Base-by-base conservation (phyloP, 2,888 invertebrate species). In the Diarsia brunnea region DNA sequence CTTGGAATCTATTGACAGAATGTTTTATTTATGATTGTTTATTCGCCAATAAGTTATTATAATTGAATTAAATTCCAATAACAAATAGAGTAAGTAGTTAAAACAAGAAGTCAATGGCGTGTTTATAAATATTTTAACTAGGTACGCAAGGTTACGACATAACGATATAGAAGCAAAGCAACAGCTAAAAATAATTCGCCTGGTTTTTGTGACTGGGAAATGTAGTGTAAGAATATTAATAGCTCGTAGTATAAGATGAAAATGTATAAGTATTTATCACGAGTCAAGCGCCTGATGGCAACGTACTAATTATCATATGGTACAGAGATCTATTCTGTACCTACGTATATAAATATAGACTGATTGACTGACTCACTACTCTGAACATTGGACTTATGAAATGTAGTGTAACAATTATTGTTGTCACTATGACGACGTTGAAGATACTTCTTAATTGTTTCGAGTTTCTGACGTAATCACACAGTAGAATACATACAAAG, bases 171-270 rank as follows among this genome's bases (percentile, higher is more conserved):
- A 70, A 47, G 53, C 58, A 49, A 64, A 43, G 49, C 58, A 53
- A 69, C 31, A 27, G 58, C 63, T 78, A 82, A 78, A 82, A 78
- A 82, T 75, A 84, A 16, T 69, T 84, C 68, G 69, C 72, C 78
- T 82, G 72, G 64, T 78, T 67, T 75, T 73, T 47, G 67, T 64
- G 67, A 82, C 79, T 31, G 79, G 84, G 72, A 85, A 82, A 82
- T 78, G 43, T 81, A 47, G 51, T 75, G 61, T 67, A 43, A 47
- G 67, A 73, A 68, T 85, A 84, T 78, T 78, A 75, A 75, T 85
- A 82, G 70, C 63, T 70, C 21, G 19, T 63, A 68, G 24, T 71
- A 21, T 58, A 68, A 67, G 38, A 72, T 69, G 72, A 84, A 69
- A 64, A 75, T 24, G 24, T 72, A 31, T 66, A 51, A 38, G 51